phyloP scores from a whole-genome alignment of 2,113 vertebrate species.

The Steatornis caripensis region DNA sequence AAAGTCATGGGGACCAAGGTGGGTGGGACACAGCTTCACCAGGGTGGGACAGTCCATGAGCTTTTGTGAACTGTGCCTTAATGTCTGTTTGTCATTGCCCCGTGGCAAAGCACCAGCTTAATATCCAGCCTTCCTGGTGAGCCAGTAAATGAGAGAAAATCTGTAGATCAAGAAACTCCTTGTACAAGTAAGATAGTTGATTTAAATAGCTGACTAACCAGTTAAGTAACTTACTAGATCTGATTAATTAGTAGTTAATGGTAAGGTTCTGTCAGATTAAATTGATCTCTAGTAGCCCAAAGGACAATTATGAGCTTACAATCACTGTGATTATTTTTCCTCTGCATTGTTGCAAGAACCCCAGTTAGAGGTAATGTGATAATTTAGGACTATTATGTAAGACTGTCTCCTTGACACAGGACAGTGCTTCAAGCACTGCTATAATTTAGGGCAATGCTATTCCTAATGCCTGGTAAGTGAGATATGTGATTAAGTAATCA shows the following conservation, averaged over 20 bases:
- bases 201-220: not conserved
- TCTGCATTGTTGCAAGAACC: not conserved
- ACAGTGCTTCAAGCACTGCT: not conserved
- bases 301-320: not conserved
- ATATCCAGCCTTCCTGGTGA: not conserved
- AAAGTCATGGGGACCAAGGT: not conserved
- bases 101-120: not conserved
- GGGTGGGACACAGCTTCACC: not conserved
- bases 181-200: not conserved
- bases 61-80: not conserved
- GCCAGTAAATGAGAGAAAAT: not conserved
- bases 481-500: constrained; percentile 1
- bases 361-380: not conserved
- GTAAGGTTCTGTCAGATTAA: not conserved
- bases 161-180: not conserved
- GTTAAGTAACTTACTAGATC: not conserved
- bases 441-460: not conserved
- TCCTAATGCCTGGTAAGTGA: not conserved
- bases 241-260: not conserved
- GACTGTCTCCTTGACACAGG: constrained; percentile 14
- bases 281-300: not conserved
- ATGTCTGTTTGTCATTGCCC: not conserved
- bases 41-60: accelerated
- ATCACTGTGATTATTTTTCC: not conserved
- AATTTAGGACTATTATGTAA: constrained; percentile 24